Evolutionary conservation across 2,797 vertebrate genomes (phyloP), one percentile per base, ranked within the genome.

Genomic region (Peromyscus aztecus): DNA sequence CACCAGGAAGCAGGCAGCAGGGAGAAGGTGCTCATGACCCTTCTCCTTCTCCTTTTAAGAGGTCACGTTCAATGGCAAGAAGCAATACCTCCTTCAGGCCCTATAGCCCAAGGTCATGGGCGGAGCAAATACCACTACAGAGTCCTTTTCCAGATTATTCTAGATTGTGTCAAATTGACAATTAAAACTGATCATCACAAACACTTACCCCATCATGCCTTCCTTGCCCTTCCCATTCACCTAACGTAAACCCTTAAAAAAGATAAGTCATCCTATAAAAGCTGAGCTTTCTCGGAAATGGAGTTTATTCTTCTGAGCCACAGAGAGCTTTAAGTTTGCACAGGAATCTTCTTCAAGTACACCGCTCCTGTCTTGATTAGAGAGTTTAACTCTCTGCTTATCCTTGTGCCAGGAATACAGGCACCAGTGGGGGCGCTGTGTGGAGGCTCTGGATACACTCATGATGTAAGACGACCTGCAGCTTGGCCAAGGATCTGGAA

Each of bases 261-360:
- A 37, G 67, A 49, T 49, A 65, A 84, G 46, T 34, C 29, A 67
- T 34, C 11, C 43, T 13, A 27, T 63, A 77, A 55, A 94, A 83
- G 37, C 14, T 46, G 86, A 61, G 34, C 37, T 89, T 89, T 86
- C 52, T 37, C 55, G n/a, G 81, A 61, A 75, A 92, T 17, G 13
- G 65, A 65, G 63, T 73, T 67, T 85, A 82, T 75, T 55, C 37
- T 43, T 90, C 71, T 55, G 76, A 94, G 61, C 52, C 76, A 76
- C 69, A 84, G 49, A 24, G 71, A 43, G 46, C n/a, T 91, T 17
- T 59, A n/a, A n/a, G 4, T 40, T 63, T 87, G 6, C 27, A 52
- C 11, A 59, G 78, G 83, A 71, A 55, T 55, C 40, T 75, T 81
- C 57, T 65, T 69, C 27, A 83, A 63, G 37, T 13, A 31, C 24